These are phyloP conservation scores for Limonius californicus DNA, from an alignment of 1,140 invertebrate genomes.

Conservation along the genomic window DNA sequence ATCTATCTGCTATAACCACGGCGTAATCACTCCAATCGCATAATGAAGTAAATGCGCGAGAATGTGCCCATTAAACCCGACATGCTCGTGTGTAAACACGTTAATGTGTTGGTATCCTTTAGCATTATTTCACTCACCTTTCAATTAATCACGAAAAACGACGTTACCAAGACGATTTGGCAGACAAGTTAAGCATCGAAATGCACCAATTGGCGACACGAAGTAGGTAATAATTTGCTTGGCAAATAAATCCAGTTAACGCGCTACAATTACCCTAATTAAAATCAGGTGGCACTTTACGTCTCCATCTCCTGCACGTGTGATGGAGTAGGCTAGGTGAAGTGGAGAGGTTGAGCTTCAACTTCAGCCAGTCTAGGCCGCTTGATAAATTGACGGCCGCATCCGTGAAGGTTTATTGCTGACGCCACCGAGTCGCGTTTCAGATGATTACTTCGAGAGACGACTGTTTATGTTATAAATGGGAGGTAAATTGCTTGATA, in stretches of 20 bases:
- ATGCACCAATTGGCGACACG: not conserved
- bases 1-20: too few species aligned
- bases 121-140: too few species aligned
- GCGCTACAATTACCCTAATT: slow-evolving; percentile 23
- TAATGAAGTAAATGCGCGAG: too few species aligned
- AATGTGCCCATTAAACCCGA: too few species aligned
- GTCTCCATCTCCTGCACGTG: slow-evolving; percentile 17
- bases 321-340: not conserved
- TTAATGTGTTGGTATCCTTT: too few species aligned
- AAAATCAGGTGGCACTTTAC: slow-evolving; percentile 23
- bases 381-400: slow-evolving; percentile 24
- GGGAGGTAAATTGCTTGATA: slow-evolving; percentile 11
- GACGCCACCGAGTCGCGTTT: slow-evolving; percentile 27
- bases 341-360: slow-evolving; percentile 14
- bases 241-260: slow-evolving; percentile 18
- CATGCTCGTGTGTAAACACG: too few species aligned
- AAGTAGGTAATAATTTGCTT: slow-evolving; percentile 20
- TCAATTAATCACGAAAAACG: too few species aligned
- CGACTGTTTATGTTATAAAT: slow-evolving; percentile 25
- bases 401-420: slow-evolving; percentile 25
- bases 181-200: not conserved
- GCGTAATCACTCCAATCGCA: too few species aligned
- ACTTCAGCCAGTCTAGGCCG: slow-evolving; percentile 2
- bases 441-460: slow-evolving; percentile 28
- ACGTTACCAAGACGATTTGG: too few species aligned